These are phyloP conservation scores for Platysternon megacephalum DNA, from an alignment of 2,113 vertebrate genomes.

Conservation along the genomic window DNA sequence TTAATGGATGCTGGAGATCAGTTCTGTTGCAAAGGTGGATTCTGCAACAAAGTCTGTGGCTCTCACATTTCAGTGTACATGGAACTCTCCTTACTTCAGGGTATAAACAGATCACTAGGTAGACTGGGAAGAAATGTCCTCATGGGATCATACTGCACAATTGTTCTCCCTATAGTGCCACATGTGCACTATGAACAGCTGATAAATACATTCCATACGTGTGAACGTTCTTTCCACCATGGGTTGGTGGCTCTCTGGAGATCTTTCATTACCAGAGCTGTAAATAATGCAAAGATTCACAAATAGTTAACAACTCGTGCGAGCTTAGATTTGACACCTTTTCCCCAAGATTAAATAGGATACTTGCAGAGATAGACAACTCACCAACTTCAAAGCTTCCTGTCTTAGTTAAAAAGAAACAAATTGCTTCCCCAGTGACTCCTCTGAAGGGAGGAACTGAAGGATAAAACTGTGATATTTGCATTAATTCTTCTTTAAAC, in stretches of 20 bases:
- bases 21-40: background rate
- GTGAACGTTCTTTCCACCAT: background rate
- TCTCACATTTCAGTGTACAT: background rate
- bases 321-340: constrained; percentile 51
- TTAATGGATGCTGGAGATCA: background rate
- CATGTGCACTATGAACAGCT: accelerated
- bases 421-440: constrained; percentile 78
- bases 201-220: background rate
- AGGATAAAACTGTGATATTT: constrained; percentile 70
- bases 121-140: background rate
- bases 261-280: constrained; percentile 23
- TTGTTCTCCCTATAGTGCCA: background rate
- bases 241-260: constrained; percentile 5
- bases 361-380: constrained; percentile 43
- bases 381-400: constrained; percentile 71
- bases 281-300: constrained; percentile 35
- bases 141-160: background rate
- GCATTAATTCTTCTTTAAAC: constrained; percentile 69
- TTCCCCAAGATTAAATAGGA: constrained; percentile 40
- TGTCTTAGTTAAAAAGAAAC: constrained; percentile 72
- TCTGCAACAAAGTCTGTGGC: background rate
- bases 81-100: background rate
- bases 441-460: constrained; percentile 43
- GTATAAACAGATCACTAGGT: background rate
- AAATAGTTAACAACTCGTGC: constrained; percentile 23